Conservation (phyloP, 2,888 invertebrate species). For the Nomada fabriciana region DNA sequence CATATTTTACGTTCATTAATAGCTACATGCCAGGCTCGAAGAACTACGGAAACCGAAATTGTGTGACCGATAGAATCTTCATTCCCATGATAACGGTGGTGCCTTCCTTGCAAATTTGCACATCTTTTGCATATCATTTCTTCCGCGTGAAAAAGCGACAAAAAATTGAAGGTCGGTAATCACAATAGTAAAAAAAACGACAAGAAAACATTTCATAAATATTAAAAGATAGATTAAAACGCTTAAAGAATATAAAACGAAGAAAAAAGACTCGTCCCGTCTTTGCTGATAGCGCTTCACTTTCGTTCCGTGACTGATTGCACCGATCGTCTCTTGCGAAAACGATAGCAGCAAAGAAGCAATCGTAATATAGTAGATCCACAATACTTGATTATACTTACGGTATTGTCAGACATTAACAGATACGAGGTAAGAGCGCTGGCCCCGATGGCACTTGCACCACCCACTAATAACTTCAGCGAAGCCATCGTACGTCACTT, state of each 20-base stretch:
- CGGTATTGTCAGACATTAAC: conserved; percentile 85
- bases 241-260: neutral
- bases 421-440: conserved; percentile 88
- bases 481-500: conserved; percentile 75
- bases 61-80: neutral
- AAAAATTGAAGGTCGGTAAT: neutral
- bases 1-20: conserved; percentile 13
- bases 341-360: neutral
- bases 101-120: neutral
- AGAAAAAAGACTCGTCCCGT: neutral
- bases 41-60: neutral
- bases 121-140: neutral
- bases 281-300: neutral
- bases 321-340: neutral
- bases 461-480: conserved; percentile 85
- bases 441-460: conserved; percentile 87
- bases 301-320: neutral
- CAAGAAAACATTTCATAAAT: neutral
- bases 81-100: neutral
- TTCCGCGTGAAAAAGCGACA: neutral
- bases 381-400: conserved; percentile 68
- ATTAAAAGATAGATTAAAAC: neutral
- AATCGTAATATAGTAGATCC: neutral
- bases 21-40: neutral
- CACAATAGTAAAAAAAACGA: neutral